A percentile compares a stretch with the other conserved stretches of the same genome.
Evolutionary conservation across 2,888 invertebrate species (phyloP).

Genomic region (Carterocephalus palaemon): DNA sequence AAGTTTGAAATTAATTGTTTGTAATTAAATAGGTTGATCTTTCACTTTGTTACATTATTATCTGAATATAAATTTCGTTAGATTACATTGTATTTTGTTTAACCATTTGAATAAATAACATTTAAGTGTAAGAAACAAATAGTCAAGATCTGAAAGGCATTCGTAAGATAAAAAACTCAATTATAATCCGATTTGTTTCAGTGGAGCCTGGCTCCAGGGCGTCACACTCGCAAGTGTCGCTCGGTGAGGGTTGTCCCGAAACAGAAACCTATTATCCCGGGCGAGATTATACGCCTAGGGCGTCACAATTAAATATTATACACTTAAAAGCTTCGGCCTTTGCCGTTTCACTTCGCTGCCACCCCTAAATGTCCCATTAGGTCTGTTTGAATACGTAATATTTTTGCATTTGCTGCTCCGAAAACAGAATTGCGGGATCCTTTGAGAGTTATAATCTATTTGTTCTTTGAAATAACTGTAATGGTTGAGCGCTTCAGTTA

Average conservation of each 20-base stretch:
- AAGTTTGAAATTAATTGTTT: too few species aligned
- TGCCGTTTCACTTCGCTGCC: slow-evolving; percentile 78
- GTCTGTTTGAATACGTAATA: slow-evolving; percentile 80
- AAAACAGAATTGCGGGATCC: slow-evolving; percentile 77
- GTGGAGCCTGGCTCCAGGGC: slow-evolving; percentile 69
- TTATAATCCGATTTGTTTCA: slow-evolving; percentile 76
- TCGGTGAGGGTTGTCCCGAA: slow-evolving; percentile 74
- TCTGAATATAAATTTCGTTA: too few species aligned
- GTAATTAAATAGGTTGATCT: too few species aligned
- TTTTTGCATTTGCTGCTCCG: slow-evolving; percentile 77
- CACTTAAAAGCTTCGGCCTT: slow-evolving; percentile 80
- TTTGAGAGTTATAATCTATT: slow-evolving; percentile 78
- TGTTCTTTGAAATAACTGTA: slow-evolving; percentile 77
- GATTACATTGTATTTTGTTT: slow-evolving; percentile 14
- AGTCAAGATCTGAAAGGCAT: slow-evolving; percentile 45
- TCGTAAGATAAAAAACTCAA: slow-evolving; percentile 67
- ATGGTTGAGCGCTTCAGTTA: slow-evolving; percentile 69
- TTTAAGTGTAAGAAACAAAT: slow-evolving; percentile 28
- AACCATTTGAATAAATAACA: slow-evolving; percentile 5
- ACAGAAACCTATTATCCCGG: slow-evolving; percentile 80
- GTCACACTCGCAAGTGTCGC: slow-evolving; percentile 73
- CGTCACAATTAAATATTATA: slow-evolving; percentile 80
- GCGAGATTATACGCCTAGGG: slow-evolving; percentile 80
- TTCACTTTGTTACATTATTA: too few species aligned
- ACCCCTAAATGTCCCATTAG: slow-evolving; percentile 80